These are phyloP conservation scores for Acronicta aceris DNA, from an alignment of 2,888 invertebrate species.

Conservation along the genomic window DNA sequence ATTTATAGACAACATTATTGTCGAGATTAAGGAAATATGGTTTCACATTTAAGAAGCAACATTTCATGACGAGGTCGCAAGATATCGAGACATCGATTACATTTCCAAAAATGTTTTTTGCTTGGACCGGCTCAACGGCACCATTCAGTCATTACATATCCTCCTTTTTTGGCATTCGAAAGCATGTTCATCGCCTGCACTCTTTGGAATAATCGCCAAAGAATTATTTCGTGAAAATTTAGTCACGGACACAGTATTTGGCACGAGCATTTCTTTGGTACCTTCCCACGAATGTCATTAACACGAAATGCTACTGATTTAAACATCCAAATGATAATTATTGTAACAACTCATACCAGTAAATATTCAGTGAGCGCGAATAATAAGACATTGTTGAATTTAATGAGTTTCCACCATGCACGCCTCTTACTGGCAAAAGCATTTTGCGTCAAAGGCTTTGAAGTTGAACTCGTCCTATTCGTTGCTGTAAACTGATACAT, in stretches of 20 bases:
- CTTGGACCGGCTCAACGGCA: conserved; percentile 42
- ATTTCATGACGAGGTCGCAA: conserved; percentile 28
- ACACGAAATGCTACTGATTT: conserved; percentile 56
- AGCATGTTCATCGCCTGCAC: conserved; percentile 57
- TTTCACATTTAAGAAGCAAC: conserved; percentile 31
- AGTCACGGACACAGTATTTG: conserved; percentile 61
- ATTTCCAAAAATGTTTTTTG: conserved; percentile 49
- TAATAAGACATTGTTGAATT: conserved; percentile 47
- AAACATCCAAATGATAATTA: conserved; percentile 46
- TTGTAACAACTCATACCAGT: conserved; percentile 33
- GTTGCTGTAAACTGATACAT: conserved; percentile 61
- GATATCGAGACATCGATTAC: conserved; percentile 52
- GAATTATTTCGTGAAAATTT: conserved; percentile 66
- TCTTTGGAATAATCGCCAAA: conserved; percentile 58
- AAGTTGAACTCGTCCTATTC: conserved; percentile 48
- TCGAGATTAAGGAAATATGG: conserved; percentile 29
- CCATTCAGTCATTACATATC: conserved; percentile 61
- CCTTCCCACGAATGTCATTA: conserved; percentile 63
- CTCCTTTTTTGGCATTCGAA: conserved; percentile 69
- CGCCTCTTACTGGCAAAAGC: conserved; percentile 45
- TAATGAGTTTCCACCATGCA: conserved; percentile 51
- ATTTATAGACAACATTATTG: conserved; percentile 20
- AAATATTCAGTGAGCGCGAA: conserved; percentile 41
- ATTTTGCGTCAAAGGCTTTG: conserved; percentile 51
- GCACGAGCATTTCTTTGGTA: conserved; percentile 58